These are phyloP conservation scores for Athetis lepigone DNA, from an alignment of 2,888 invertebrate genomes.

Conservation along the genomic window DNA sequence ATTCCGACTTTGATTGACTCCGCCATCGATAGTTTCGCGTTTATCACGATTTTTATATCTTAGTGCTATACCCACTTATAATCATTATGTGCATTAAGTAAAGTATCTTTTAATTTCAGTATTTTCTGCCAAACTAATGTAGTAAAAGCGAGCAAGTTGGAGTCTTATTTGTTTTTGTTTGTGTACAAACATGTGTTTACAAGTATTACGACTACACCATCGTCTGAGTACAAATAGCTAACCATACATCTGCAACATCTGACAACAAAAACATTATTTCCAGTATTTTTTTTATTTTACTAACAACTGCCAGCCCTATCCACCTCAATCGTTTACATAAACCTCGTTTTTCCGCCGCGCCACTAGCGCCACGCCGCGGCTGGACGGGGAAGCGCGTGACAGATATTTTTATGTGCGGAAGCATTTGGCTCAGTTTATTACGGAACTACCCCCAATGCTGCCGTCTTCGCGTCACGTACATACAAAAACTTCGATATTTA, in stretches of 20 bases:
- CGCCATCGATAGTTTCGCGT: neutral
- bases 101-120: too few relatives aligned
- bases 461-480: constrained; percentile 49
- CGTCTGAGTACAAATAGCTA: too few relatives aligned
- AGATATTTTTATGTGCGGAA: constrained; percentile 78
- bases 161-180: too few relatives aligned
- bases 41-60: neutral
- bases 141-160: too few relatives aligned
- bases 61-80: neutral
- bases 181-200: too few relatives aligned
- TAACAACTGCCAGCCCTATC: constrained; percentile 50
- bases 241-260: too few relatives aligned
- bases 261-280: too few relatives aligned
- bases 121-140: too few relatives aligned
- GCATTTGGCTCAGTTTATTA: constrained; percentile 70
- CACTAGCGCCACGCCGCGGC: constrained; percentile 50
- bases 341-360: constrained; percentile 51
- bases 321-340: constrained; percentile 58
- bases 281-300: neutral
- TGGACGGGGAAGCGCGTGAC: constrained; percentile 62
- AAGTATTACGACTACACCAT: too few relatives aligned
- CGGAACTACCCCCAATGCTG: constrained; percentile 54
- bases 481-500: constrained; percentile 51
- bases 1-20: neutral
- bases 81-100: too few relatives aligned